phyloP scores from a whole-genome alignment of 2,113 vertebrate genomes.

The Odocoileus virginianus region DNA sequence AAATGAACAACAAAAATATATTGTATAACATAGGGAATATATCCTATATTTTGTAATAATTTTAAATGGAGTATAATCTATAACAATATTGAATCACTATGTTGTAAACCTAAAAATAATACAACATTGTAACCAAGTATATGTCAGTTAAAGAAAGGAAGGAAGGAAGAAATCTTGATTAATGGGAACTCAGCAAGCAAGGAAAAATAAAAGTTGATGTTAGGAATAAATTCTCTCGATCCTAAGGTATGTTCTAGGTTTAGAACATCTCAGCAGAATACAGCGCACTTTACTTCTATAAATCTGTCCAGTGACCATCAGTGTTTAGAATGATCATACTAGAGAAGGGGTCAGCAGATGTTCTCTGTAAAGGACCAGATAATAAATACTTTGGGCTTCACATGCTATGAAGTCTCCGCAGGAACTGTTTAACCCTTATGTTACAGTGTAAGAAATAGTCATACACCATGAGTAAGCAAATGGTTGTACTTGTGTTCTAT shows the following conservation, averaged over 20 bases:
- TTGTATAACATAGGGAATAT: background rate
- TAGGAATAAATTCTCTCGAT: background rate
- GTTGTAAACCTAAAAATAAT: background rate
- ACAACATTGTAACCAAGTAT: background rate
- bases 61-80: background rate
- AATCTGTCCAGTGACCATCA: background rate
- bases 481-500: background rate
- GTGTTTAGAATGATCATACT: background rate
- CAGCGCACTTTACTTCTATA: background rate
- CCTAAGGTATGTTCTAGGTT: background rate
- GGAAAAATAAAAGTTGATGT: background rate
- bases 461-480: background rate
- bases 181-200: background rate
- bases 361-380: background rate
- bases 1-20: background rate
- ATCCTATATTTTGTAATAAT: background rate
- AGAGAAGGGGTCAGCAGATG: background rate
- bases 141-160: background rate
- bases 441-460: background rate
- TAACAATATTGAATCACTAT: background rate
- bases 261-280: background rate
- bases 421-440: background rate
- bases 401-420: background rate
- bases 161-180: background rate
- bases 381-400: background rate